Base-by-base conservation (phyloP, 2,888 invertebrate genomes). In the Pandemis corylana region DNA sequence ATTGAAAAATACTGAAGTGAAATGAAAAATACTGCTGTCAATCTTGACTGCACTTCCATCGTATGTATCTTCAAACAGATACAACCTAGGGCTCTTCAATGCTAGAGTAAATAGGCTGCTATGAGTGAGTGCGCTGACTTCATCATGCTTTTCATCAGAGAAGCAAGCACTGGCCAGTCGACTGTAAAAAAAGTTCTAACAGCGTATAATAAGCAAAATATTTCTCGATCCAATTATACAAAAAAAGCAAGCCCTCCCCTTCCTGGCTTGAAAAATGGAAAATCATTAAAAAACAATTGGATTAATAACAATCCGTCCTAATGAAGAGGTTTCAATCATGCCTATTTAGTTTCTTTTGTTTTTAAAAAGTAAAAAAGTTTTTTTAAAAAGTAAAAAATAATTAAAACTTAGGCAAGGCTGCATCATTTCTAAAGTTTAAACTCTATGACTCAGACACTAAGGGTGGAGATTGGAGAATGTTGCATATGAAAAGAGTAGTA, bases 301-400 rank as follows among this genome's bases (percentile, higher is more conserved):
- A 79, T 76, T 70, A 81, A 81, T 76, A 83, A 87, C 86, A 84
- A 85, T 83, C 87, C 81, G 81, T 71, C 72, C 70, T 86, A 88
- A 90, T 90, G 81, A 84, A 88, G 87, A 85, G 80, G 83, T 86
- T 83, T 84, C 80, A 82, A 89, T 86, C 85, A 81, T 83, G 70
- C 77, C 81, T 78, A 76, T 68, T 83, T 81, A 80, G 59, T 68
- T 78, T 67, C 77, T 66, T 78, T 78, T 63, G 78, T 82, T 83
- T 83, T 82, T n/a, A 77, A 83, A 69, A 70, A 63, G 56, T 51
- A 71, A 44, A 67, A 66, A 51, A 70, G n/a, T n/a, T n/a, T n/a
- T n/a, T n/a, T n/a, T n/a, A 77, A 83, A 69, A 70, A 63, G 56
- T 51, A 71, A 44, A 67, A 66, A 51, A 70, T 65, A 59, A 61